Conservation (phyloP, 2,797 vertebrate species). For the Diglossa cyanea region DNA sequence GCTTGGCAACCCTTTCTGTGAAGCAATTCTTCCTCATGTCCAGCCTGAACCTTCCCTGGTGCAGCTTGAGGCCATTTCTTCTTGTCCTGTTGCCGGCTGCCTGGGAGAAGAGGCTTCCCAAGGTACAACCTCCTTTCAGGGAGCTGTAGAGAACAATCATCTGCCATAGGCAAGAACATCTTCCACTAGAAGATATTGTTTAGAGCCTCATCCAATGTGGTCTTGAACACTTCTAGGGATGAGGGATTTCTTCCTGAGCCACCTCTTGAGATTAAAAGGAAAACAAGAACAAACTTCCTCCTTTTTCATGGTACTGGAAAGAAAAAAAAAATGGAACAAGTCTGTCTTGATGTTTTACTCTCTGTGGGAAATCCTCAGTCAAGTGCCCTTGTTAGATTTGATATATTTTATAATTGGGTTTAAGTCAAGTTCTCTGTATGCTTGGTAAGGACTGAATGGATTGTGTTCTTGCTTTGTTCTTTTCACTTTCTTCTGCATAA, state of each 20-base stretch:
- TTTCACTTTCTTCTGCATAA: neutral
- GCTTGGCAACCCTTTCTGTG: neutral
- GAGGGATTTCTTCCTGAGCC: neutral
- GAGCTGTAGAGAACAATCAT: neutral
- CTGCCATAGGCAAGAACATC: neutral
- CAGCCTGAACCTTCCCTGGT: neutral
- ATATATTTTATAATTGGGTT: neutral
- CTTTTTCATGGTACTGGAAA: neutral
- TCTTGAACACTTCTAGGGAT: neutral
- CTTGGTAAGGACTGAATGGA: neutral
- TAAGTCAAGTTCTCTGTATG: neutral
- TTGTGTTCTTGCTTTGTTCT: neutral
- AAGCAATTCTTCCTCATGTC: neutral
- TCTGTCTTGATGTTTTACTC: neutral
- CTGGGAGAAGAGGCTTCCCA: neutral
- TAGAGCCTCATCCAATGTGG: neutral
- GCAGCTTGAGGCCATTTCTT: neutral
- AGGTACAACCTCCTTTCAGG: neutral
- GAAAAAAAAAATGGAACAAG: neutral
- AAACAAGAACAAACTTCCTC: neutral
- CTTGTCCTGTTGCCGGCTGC: neutral
- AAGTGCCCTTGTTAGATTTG: neutral
- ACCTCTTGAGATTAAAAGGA: neutral
- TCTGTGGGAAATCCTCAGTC: neutral
- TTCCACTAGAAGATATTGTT: neutral